A percentile compares a stretch with the other conserved stretches of the same genome.
Conservation (phyloP, 64 coral and sea anemone genomes). For the Trachythela sp. region DNA sequence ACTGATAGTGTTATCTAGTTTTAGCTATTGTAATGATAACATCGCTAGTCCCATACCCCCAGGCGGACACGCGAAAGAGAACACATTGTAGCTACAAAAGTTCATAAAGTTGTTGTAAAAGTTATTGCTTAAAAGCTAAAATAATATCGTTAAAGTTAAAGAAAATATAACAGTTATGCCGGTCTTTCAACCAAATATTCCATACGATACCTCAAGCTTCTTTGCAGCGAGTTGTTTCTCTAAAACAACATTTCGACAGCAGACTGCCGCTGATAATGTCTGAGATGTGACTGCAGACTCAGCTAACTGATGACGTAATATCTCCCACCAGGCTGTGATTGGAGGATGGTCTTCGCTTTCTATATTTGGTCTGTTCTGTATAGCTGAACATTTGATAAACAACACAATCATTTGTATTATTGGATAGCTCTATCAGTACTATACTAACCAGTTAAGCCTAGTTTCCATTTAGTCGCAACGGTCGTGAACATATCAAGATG, state of each 20-base stretch:
- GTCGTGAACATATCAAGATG: too few relatives aligned
- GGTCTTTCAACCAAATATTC: not conserved
- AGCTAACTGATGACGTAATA: conserved; percentile 67
- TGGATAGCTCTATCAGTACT: too few relatives aligned
- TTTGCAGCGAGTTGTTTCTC: conserved; percentile 63
- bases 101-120: too few relatives aligned
- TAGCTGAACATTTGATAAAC: not conserved
- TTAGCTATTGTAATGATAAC: too few relatives aligned
- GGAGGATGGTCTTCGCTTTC: conserved; percentile 3
- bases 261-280: conserved; percentile 56
- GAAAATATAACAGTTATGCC: too few relatives aligned
- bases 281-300: conserved; percentile 63
- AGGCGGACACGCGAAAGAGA: too few relatives aligned
- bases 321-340: conserved; percentile 85
- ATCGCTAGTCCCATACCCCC: too few relatives aligned
- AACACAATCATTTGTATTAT: not conserved
- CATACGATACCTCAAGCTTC: conserved; percentile 71
- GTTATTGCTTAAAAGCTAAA: too few relatives aligned
- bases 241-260: conserved; percentile 80
- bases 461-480: too few relatives aligned
- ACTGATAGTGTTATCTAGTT: too few relatives aligned
- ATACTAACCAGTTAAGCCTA: not conserved
- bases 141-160: too few relatives aligned
- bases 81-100: too few relatives aligned
- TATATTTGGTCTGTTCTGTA: not conserved